phyloP scores from a whole-genome alignment of 2,797 vertebrate genomes.

The Trachurus trachurus region DNA sequence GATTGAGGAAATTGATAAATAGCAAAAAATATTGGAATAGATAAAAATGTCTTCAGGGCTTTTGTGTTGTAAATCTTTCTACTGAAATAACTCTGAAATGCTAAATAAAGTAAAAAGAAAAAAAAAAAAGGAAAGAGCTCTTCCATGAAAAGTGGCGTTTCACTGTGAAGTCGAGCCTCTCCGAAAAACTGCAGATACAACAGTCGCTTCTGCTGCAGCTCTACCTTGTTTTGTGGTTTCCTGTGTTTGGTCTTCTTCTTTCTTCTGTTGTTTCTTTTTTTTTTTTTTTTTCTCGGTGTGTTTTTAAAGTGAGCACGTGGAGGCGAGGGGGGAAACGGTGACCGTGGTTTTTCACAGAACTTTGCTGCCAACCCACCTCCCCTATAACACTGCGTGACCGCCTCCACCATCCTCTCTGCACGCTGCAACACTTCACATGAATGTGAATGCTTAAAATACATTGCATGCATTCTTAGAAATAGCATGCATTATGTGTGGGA shows the following conservation, averaged over 20 bases:
- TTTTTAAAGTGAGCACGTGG: slow-evolving; percentile 13
- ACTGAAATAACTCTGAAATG: background rate
- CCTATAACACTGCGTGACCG: slow-evolving; percentile 13
- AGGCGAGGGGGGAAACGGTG: slow-evolving; percentile 38
- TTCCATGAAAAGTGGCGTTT: background rate
- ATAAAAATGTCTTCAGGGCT: too few relatives aligned
- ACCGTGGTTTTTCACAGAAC: slow-evolving; percentile 68
- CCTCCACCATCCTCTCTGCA: background rate
- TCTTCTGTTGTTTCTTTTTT: slow-evolving; percentile 48
- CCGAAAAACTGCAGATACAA: slow-evolving; percentile 45
- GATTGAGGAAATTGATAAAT: too few relatives aligned
- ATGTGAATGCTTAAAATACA: background rate
- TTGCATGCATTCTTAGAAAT: background rate
- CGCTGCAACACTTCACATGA: background rate
- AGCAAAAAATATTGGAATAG: too few relatives aligned
- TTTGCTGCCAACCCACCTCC: slow-evolving; percentile 5
- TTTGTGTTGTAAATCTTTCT: too few relatives aligned
- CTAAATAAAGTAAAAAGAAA: background rate
- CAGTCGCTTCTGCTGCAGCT: slow-evolving; percentile 48
- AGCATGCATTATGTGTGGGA: background rate
- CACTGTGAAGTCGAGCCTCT: background rate
- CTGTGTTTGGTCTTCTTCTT: slow-evolving; percentile 54
- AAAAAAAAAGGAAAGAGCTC: slow-evolving; percentile 14
- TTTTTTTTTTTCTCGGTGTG: background rate
- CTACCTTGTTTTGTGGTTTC: slow-evolving; percentile 66